Conservation (phyloP, 2,113 vertebrate genomes). For the Takifugu bimaculatus region DNA sequence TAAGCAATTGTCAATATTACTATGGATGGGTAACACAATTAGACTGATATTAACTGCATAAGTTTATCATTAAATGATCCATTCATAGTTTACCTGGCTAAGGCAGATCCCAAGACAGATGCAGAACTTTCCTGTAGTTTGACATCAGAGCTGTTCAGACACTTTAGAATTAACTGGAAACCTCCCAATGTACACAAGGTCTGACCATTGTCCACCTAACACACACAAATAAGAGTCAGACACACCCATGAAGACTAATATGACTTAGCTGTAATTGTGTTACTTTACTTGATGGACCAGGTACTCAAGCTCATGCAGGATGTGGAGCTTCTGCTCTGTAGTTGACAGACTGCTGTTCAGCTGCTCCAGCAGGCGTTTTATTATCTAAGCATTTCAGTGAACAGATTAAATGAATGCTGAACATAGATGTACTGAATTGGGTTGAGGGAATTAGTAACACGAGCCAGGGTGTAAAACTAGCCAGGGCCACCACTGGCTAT, state of each 20-base stretch:
- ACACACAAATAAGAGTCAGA: slow-evolving; percentile 33
- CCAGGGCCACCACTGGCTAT: no score
- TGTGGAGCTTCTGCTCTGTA: slow-evolving; percentile 77
- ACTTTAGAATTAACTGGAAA: slow-evolving; percentile 79
- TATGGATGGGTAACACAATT: neutral
- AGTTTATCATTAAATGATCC: neutral
- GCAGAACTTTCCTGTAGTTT: slow-evolving; percentile 82
- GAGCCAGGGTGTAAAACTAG: no score
- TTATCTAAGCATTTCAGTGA: slow-evolving; percentile 71
- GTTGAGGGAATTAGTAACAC: no score
- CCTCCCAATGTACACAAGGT: slow-evolving; percentile 86
- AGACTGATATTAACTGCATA: neutral
- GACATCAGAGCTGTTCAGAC: slow-evolving; percentile 83
- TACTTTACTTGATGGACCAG: slow-evolving; percentile 77
- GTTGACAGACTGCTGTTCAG: slow-evolving; percentile 81
- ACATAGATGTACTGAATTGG: no score
- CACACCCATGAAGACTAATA: neutral
- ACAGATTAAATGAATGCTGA: neutral
- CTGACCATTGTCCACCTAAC: slow-evolving; percentile 91
- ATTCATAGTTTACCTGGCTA: slow-evolving; percentile 76
- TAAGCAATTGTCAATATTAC: neutral
- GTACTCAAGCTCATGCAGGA: slow-evolving; percentile 90
- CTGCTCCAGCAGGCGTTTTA: slow-evolving; percentile 82
- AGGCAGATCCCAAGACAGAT: slow-evolving; percentile 88
- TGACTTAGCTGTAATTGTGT: neutral